Conservation (phyloP, 2,888 invertebrate species). For the Pycnomerus fuliginosus region DNA sequence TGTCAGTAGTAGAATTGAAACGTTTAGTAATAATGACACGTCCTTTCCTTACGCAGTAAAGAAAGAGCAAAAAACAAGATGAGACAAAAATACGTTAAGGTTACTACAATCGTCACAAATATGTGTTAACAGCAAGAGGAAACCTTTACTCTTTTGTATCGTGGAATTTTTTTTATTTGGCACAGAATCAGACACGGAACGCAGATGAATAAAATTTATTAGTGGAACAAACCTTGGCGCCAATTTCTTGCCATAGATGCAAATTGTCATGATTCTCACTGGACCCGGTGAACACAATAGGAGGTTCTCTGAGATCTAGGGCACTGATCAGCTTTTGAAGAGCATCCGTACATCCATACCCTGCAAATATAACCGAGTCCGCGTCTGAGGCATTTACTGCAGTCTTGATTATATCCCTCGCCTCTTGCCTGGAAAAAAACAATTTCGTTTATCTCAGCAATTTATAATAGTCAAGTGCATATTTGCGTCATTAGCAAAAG, state of each 20-base stretch:
- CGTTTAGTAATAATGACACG: no score
- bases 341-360: slow-evolving; percentile 74
- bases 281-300: slow-evolving; percentile 77
- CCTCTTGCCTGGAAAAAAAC: slow-evolving; percentile 67
- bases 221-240: slow-evolving; percentile 62
- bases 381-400: slow-evolving; percentile 78
- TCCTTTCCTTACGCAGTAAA: no score
- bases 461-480: no score
- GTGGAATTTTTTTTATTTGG: slow-evolving; percentile 6
- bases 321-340: slow-evolving; percentile 74
- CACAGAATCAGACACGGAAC: slow-evolving; percentile 1
- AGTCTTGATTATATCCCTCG: slow-evolving; percentile 74
- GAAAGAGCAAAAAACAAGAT: no score
- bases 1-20: no score
- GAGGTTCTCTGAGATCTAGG: slow-evolving; percentile 63
- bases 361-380: slow-evolving; percentile 75
- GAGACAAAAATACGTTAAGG: no score
- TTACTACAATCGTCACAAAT: no score
- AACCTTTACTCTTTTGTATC: slow-evolving; percentile 6
- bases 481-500: no score
- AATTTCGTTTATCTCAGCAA: no score
- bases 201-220: slow-evolving; percentile 6
- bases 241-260: slow-evolving; percentile 79
- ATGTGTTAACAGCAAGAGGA: no score
- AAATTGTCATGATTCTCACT: slow-evolving; percentile 76